Conservation (phyloP, 2,113 vertebrate genomes). For the Nothocercus julius region DNA sequence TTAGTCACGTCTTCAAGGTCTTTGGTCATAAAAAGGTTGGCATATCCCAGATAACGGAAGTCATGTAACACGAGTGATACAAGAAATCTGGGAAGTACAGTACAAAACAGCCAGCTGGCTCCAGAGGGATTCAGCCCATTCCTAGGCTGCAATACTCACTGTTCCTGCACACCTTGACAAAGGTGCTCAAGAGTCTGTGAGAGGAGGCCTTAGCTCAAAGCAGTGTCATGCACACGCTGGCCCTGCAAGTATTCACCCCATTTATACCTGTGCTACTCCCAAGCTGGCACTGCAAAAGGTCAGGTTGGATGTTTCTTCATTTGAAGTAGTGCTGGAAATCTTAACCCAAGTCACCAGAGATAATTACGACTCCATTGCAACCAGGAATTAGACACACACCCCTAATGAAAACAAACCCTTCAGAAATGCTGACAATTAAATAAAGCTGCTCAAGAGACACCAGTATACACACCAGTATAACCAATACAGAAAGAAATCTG, state of each 20-base stretch:
- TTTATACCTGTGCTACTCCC: accelerated
- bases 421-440: background rate
- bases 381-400: background rate
- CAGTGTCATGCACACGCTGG: background rate
- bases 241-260: accelerated
- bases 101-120: background rate
- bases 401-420: background rate
- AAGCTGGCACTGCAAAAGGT: background rate
- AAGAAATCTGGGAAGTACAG: background rate
- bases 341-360: background rate
- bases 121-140: background rate
- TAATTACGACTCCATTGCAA: background rate
- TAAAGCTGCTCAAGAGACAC: background rate
- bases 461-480: background rate
- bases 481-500: background rate
- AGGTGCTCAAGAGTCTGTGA: accelerated
- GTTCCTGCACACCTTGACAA: background rate
- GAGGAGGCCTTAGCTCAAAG: background rate
- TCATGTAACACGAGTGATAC: background rate
- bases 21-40: background rate
- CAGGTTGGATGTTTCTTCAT: background rate
- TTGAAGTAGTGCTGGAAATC: background rate
- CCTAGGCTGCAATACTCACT: background rate
- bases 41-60: background rate
- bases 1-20: background rate